These are phyloP conservation scores for Sylvilagus floridanus DNA, from an alignment of 2,797 vertebrate genomes.

Conservation along the genomic window DNA sequence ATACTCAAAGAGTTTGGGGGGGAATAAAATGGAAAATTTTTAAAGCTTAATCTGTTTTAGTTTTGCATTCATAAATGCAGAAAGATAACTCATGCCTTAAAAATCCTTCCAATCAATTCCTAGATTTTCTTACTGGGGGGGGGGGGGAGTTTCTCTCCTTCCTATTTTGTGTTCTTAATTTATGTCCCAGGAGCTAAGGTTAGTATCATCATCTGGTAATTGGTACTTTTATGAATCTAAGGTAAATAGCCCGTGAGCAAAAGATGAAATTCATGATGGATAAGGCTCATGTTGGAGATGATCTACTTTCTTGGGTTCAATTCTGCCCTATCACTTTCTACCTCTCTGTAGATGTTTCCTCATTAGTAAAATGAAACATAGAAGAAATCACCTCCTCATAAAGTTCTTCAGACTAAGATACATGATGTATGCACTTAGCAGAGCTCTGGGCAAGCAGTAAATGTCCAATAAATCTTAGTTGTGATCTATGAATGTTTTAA, in stretches of 20 bases:
- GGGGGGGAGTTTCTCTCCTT: not conserved
- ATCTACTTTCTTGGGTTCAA: not conserved
- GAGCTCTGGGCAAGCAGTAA: constrained; percentile 25
- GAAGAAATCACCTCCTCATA: not conserved
- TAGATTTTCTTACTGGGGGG: constrained; percentile 30
- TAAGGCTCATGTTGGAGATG: not conserved
- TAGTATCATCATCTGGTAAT: not conserved
- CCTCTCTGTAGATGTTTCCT: not conserved
- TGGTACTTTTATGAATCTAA: not conserved
- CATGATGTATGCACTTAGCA: not conserved
- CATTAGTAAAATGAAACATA: not conserved
- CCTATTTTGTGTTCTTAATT: not conserved
- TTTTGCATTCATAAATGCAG: constrained; percentile 54
- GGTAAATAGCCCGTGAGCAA: not conserved
- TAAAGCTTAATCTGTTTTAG: constrained; percentile 24
- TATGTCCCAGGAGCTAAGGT: constrained; percentile 22
- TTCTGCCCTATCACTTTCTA: not conserved
- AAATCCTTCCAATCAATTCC: constrained; percentile 29
- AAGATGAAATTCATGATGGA: not conserved
- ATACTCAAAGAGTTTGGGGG: not conserved
- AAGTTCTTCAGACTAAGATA: not conserved
- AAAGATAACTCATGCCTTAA: not conserved
- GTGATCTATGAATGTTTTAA: constrained; percentile 23
- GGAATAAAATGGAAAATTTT: constrained; percentile 1
- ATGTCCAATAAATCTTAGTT: not conserved